Percentiles rank a stretch among this genome's conserved stretches.
Evolutionary conservation across 2,113 vertebrate species (phyloP).

Genomic region (Syrrhaptes paradoxus): DNA sequence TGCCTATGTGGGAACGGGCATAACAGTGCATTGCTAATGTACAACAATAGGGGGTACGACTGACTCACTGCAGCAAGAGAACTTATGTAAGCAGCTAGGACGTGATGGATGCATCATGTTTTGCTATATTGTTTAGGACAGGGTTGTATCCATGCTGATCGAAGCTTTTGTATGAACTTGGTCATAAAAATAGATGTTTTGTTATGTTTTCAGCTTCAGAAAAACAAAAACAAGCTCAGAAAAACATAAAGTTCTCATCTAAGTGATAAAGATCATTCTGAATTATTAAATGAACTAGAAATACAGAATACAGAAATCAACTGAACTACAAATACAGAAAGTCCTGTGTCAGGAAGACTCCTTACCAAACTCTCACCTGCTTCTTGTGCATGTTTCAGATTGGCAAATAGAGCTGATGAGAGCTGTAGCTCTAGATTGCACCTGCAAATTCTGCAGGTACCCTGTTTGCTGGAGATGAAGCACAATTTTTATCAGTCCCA

Average conservation of each 20-base stretch:
- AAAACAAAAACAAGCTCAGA: background rate
- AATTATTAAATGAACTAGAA: background rate
- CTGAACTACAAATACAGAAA: accelerated
- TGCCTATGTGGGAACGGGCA: background rate
- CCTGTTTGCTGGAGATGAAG: background rate
- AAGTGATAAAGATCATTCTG: background rate
- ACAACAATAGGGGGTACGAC: background rate
- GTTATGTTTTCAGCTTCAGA: background rate
- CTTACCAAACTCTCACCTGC: background rate
- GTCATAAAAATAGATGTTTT: background rate
- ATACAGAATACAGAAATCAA: background rate
- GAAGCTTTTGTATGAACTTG: background rate
- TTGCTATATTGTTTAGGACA: background rate
- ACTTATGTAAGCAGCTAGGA: background rate
- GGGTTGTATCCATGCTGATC: background rate
- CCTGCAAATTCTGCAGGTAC: background rate
- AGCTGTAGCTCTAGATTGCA: background rate
- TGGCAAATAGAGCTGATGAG: background rate
- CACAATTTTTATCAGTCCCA: background rate
- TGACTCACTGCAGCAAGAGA: background rate
- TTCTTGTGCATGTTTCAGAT: background rate
- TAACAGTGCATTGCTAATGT: background rate
- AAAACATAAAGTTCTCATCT: background rate
- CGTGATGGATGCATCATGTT: background rate
- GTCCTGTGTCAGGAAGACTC: background rate